Base-by-base conservation (phyloP, 2,113 vertebrate species). In the Ailurus styani region DNA sequence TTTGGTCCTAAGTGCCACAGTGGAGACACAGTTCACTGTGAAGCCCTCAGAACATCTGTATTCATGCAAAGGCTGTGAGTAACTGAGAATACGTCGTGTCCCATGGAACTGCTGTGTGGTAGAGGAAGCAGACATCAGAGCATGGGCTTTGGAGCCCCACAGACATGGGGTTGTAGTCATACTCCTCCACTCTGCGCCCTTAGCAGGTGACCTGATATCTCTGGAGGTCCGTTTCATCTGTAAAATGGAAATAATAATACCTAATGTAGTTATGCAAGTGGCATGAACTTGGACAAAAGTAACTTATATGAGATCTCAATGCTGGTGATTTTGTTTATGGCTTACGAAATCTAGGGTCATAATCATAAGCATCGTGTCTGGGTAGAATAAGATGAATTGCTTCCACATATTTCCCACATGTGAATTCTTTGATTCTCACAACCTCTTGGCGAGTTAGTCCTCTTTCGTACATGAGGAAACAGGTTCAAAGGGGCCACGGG, bases 231-330 rank as follows among this genome's bases (percentile, higher is more conserved):
- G 10, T 91, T 88, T 97, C 70, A 37, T 89, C 15, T 78, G 52
- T 87, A n/a, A 90, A 90, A 37, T 84, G 34, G 27, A 90, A 82
- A 66, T 81, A 89, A n/a, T 27, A 64, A 81, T 62, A 29, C 42
- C 23, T 72, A 10, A 78, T 70, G 37, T 47, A 40, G 25, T 88
- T 86, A 82, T n/a, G n/a, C 40, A 73, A 60, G 45, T 47, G 66
- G 57, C 68, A 25, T 85, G 77, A 87, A 87, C 52, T 95, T 89
- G 34, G 37, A 66, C 40, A 52, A 78, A 25, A 55, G 37, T 83
- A 60, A 84, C 50, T 84, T 93, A 47, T 72, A 79, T 79, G 72
- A 75, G 66, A 95, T 96, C 82, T 93, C 37, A 34, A 79, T 93
- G 57, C 66, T 96, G 78, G 11, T 8, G 17, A 62, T 87, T 93